Conservation (phyloP, 1,140 invertebrate species). For the Neuroterus valhalla region DNA sequence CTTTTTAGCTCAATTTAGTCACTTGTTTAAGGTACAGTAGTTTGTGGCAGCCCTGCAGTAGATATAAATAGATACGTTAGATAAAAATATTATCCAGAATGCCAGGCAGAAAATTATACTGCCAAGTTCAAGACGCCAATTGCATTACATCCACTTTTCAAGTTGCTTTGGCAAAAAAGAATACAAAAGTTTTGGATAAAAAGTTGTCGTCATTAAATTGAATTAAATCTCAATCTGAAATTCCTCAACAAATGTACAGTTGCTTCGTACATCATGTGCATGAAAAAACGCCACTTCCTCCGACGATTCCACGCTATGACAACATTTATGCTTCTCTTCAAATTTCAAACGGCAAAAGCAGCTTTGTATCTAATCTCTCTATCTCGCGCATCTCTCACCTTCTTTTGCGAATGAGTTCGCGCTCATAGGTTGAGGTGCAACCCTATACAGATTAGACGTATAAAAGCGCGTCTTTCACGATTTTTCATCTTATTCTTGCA, state of each 20-base stretch:
- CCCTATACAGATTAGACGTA: neutral
- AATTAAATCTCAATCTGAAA: constrained; percentile 25
- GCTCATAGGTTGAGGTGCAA: neutral
- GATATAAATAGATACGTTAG: no score
- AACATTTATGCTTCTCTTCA: constrained; percentile 24
- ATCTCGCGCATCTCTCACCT: constrained; percentile 17
- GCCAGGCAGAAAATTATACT: no score
- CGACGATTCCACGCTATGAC: constrained; percentile 11
- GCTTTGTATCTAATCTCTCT: constrained; percentile 16
- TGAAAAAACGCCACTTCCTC: neutral
- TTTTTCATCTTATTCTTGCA: constrained; percentile 33
- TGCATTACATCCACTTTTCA: neutral
- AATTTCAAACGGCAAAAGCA: constrained; percentile 23
- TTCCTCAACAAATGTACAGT: constrained; percentile 27
- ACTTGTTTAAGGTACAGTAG: no score
- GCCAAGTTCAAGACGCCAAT: no score
- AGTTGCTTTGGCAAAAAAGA: neutral
- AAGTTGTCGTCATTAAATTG: neutral
- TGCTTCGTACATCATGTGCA: constrained; percentile 15
- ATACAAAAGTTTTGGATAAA: neutral
- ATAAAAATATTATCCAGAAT: no score
- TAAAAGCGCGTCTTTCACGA: constrained; percentile 9
- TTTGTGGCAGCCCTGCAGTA: no score
- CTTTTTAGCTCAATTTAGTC: no score
- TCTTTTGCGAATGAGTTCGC: constrained; percentile 20